A percentile compares a stretch with the other conserved stretches of the same genome.
Conservation (phyloP, 1,140 invertebrate genomes). For the Drosophila asahinai region DNA sequence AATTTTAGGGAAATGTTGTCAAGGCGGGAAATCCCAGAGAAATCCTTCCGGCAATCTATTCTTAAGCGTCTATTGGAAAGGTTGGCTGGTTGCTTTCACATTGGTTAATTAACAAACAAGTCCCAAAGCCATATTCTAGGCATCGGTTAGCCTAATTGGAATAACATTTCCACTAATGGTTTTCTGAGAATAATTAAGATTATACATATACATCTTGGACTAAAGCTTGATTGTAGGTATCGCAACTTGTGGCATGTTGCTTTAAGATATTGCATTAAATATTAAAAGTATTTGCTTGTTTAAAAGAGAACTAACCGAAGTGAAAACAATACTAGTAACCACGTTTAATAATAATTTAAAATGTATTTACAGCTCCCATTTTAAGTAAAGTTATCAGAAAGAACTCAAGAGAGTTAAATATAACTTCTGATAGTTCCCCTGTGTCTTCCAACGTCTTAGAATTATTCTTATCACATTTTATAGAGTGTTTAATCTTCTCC, state of each 20-base stretch:
- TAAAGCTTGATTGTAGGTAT: neutral
- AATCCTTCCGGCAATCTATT: constrained; percentile 32
- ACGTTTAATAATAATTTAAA: no score
- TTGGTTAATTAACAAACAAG: constrained; percentile 39
- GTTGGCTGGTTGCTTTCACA: neutral
- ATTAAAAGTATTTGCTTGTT: neutral
- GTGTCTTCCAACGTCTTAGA: neutral
- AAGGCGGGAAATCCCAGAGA: constrained; percentile 14
- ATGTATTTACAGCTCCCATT: no score
- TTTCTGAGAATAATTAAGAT: constrained; percentile 18
- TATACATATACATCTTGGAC: neutral
- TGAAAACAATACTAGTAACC: no score
- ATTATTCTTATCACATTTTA: neutral
- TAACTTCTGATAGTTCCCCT: no score
- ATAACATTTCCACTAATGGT: constrained; percentile 23
- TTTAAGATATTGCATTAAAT: neutral
- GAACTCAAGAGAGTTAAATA: neutral
- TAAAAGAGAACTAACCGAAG: neutral
- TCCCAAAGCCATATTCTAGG: constrained; percentile 19
- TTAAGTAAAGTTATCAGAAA: neutral
- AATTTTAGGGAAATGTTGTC: constrained; percentile 18
- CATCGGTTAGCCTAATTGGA: constrained; percentile 17
- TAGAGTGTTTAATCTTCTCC: constrained; percentile 26
- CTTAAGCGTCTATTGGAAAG: constrained; percentile 8
- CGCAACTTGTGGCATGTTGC: neutral